Percentiles rank a stretch among this genome's conserved stretches.
Evolutionary conservation across 2,113 vertebrate genomes (phyloP).

Genomic region (Gobiocypris rarus): DNA sequence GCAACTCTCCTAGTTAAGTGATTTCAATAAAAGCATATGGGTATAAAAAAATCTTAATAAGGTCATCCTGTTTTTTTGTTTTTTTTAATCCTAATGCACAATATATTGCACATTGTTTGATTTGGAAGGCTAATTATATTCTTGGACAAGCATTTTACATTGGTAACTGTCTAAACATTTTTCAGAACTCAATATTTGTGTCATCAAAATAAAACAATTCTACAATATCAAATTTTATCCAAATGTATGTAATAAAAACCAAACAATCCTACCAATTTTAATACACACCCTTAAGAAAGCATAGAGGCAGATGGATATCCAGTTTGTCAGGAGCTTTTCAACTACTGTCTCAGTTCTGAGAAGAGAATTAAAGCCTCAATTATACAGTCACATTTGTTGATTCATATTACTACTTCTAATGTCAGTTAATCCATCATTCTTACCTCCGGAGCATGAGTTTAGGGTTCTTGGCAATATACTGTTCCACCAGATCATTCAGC

Average conservation of each 20-base stretch:
- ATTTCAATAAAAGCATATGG: too few species aligned
- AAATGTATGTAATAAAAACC: background rate
- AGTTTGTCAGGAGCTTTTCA: slow-evolving; percentile 97
- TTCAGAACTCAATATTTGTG: background rate
- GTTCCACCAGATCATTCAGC: slow-evolving; percentile 92
- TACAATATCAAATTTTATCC: background rate
- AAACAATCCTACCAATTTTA: background rate
- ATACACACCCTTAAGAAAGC: slow-evolving; percentile 88
- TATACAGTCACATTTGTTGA: background rate
- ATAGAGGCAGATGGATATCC: slow-evolving; percentile 99
- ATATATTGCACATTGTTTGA: background rate
- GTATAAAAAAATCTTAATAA: background rate
- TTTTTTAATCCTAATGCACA: background rate
- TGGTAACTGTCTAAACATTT: background rate
- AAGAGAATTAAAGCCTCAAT: slow-evolving; percentile 2
- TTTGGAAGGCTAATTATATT: background rate
- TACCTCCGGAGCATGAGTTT: slow-evolving; percentile 97
- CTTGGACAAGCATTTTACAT: background rate
- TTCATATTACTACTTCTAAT: background rate
- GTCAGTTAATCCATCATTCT: slow-evolving; percentile 16
- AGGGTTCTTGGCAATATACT: slow-evolving; percentile 97
- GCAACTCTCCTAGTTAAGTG: too few species aligned
- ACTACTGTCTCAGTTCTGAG: slow-evolving; percentile 95
- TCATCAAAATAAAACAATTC: background rate
- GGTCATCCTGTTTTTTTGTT: background rate